These are phyloP conservation scores for Kryptolebias marmoratus DNA, from an alignment of 2,113 vertebrate genomes.

Conservation along the genomic window DNA sequence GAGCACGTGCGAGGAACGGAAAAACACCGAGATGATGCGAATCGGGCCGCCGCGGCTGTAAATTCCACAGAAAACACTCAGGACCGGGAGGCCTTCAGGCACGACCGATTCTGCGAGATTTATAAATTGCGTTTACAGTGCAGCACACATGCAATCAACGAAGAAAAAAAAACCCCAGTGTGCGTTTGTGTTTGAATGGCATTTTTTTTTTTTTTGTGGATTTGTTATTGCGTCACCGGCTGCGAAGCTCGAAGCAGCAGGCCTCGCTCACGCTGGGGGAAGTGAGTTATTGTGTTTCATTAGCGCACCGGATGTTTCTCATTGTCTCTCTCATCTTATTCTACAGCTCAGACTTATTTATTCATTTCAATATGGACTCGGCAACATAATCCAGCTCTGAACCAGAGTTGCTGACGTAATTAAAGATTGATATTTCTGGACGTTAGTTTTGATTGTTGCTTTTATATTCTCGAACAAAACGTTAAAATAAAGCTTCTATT, in stretches of 20 bases:
- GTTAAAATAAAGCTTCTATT: no score
- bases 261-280: slow-evolving; percentile 9
- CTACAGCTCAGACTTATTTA: slow-evolving; percentile 1
- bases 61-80: slow-evolving; percentile 41
- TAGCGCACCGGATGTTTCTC: slow-evolving; percentile 57
- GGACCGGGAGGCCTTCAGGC: background rate
- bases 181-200: background rate
- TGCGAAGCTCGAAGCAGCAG: slow-evolving; percentile 19
- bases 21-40: slow-evolving; percentile 29
- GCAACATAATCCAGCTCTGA: background rate
- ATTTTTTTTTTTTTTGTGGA: background rate
- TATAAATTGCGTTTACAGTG: background rate
- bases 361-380: slow-evolving; percentile 14
- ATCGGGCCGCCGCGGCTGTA: slow-evolving; percentile 42
- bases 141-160: background rate
- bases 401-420: background rate
- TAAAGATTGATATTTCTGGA: no score
- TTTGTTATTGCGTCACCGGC: slow-evolving; percentile 18
- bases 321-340: slow-evolving; percentile 22
- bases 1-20: background rate
- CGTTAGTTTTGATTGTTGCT: no score
- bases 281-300: slow-evolving; percentile 68
- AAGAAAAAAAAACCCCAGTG: background rate
- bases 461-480: no score
- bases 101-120: background rate